Evolutionary conservation across 2,888 invertebrate genomes (phyloP), one percentile per base, ranked within the genome.

Genomic region (Pachliopta kotzebuea): DNA sequence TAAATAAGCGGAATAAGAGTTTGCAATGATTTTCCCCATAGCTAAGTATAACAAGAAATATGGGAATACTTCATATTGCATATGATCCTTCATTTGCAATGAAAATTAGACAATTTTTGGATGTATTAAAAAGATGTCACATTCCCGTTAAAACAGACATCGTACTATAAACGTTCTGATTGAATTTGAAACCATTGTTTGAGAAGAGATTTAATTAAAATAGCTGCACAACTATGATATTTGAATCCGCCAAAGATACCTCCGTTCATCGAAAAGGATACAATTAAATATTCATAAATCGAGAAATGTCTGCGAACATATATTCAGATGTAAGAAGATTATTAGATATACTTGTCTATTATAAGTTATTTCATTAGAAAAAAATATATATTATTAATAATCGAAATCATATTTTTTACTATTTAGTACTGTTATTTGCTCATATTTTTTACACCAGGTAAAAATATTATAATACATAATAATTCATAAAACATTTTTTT

Each of bases 181-280:
- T 79, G 76, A 79, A 85, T 84, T 84, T 79, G 81, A 75, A 78
- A 82, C 77, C 72, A 66, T 77, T 82, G 80, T 83, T 80, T 75
- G 79, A 74, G 68, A 74, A 76, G 74, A 75, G 78, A 77, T 85
- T 78, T 83, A 85, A 87, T 86, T 86, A 86, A 85, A 78, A 81
- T 70, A 71, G 70, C 78, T 73, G 76, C 68, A 70, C 72, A 29
- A 60, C 56, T 23, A 29, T n/a, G 57, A 65, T 61, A 29, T 61
- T 61, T 49, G 31, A 50, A 24, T 17, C 31, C 9, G 29, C 29
- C 50, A 21, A 52, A 9, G 21, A 52, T n/a, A 45, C n/a, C n/a
- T 45, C n/a, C 18, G 17, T 24, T 18, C 18, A 23, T 23, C 24
- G 23, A 24, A 29, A 20, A 54, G 17, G 54, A 26, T 54, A 26